Percentiles rank a stretch among this genome's conserved stretches.
Evolutionary conservation across 2,888 invertebrate genomes (phyloP).

Genomic region (Caenorhabditis doughertyi): DNA sequence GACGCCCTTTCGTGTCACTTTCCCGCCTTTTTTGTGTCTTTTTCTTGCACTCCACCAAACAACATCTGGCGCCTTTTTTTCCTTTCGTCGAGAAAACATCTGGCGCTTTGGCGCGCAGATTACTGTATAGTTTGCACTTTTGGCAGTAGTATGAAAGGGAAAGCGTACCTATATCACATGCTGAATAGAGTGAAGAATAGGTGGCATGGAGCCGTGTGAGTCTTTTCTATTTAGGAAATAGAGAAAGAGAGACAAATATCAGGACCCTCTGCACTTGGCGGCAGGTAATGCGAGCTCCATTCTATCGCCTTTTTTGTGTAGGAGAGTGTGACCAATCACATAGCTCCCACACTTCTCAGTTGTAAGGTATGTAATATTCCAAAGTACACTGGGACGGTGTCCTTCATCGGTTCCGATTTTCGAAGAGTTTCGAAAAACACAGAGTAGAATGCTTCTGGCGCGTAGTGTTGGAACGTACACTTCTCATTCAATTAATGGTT

Average conservation of each 20-base stretch:
- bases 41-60: not conserved
- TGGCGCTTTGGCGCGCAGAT: constrained; percentile 13
- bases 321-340: constrained; percentile 41
- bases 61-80: constrained; percentile 27
- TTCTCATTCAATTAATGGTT: constrained; percentile 50
- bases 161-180: constrained; percentile 24
- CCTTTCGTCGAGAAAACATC: constrained; percentile 38
- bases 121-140: constrained; percentile 53
- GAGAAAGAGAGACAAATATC: constrained; percentile 38
- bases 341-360: not conserved
- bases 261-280: constrained; percentile 10
- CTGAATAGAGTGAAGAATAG: constrained; percentile 23
- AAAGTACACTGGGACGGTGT: constrained; percentile 25
- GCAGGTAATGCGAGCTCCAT: constrained; percentile 52
- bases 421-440: constrained; percentile 42
- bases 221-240: too few relatives aligned
- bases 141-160: constrained; percentile 7
- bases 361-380: constrained; percentile 40
- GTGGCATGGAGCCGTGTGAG: constrained; percentile 28
- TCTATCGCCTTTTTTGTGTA: constrained; percentile 46
- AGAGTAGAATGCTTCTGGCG: constrained; percentile 9
- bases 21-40: constrained; percentile 44
- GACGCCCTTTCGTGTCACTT: constrained; percentile 47
- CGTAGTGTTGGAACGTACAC: constrained; percentile 8
- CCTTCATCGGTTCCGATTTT: constrained; percentile 10